Evolutionary conservation across 2,888 invertebrate species (phyloP).

Genomic region (Tinea pellionella): DNA sequence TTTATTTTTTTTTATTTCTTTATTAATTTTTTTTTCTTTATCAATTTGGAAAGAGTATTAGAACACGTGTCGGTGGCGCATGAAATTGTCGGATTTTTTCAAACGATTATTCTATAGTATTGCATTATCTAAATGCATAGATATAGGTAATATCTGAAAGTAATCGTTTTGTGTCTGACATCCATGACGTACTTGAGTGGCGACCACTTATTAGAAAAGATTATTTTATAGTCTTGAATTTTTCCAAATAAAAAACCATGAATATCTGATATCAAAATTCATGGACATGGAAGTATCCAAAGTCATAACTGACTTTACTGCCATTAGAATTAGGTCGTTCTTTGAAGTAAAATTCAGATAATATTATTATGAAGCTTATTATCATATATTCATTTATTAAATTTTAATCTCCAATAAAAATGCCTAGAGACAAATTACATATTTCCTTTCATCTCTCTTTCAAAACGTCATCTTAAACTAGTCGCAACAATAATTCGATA

Average conservation of each 20-base stretch:
- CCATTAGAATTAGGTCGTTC: too few species aligned
- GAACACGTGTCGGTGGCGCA: too few species aligned
- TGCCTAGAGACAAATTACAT: background rate
- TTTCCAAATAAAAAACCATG: background rate
- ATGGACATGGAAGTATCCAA: too few species aligned
- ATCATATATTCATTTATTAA: too few species aligned
- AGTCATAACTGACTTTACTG: too few species aligned
- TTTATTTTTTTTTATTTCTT: too few species aligned
- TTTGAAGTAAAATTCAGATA: too few species aligned
- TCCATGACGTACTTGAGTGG: background rate
- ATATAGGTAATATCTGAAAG: background rate
- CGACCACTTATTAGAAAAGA: background rate
- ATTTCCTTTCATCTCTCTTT: background rate
- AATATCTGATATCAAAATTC: background rate
- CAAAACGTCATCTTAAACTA: background rate
- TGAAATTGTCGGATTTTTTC: background rate
- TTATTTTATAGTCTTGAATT: background rate
- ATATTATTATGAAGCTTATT: too few species aligned
- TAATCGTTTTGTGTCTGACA: background rate
- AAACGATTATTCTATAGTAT: background rate
- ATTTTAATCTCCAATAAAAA: too few species aligned
- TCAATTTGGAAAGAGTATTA: too few species aligned
- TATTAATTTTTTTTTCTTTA: too few species aligned
- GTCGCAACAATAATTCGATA: background rate
- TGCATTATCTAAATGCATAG: slow-evolving; percentile 2